Percentiles rank a stretch among this genome's conserved stretches.
phyloP scores from a whole-genome alignment of 2,888 invertebrate genomes.

The Ypsolopha scabrella region DNA sequence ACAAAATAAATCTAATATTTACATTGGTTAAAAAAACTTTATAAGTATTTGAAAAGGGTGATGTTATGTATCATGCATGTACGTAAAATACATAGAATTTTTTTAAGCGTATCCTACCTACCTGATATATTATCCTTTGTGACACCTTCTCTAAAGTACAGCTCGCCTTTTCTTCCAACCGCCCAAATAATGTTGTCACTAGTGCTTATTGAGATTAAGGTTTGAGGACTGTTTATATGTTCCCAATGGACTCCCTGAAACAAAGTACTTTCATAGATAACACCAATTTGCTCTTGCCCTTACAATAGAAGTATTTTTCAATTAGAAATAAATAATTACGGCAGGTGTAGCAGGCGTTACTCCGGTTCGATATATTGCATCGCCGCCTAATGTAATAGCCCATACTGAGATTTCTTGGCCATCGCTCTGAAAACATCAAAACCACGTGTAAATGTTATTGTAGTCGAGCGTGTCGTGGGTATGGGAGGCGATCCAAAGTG shows the following conservation, averaged over 20 bases:
- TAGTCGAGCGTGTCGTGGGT: neutral
- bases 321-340: slow-evolving; percentile 56
- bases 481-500: neutral
- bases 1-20: too few species aligned
- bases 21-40: too few species aligned
- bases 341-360: slow-evolving; percentile 79
- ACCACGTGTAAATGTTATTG: neutral
- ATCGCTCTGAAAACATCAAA: slow-evolving; percentile 28
- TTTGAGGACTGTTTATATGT: slow-evolving; percentile 85
- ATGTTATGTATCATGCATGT: too few species aligned
- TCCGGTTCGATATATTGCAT: slow-evolving; percentile 84
- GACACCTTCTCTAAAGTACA: slow-evolving; percentile 84
- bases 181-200: slow-evolving; percentile 86
- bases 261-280: neutral
- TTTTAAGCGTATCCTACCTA: slow-evolving; percentile 15
- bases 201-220: slow-evolving; percentile 78
- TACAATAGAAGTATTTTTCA: neutral
- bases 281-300: neutral
- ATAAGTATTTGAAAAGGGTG: neutral
- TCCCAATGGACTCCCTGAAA: slow-evolving; percentile 81
- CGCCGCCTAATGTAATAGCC: slow-evolving; percentile 89
- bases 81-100: neutral
- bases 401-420: slow-evolving; percentile 74
- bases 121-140: slow-evolving; percentile 74
- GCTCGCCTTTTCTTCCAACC: slow-evolving; percentile 86